Evolutionary conservation across 2,888 invertebrate species (phyloP).

Genomic region (Protonemura montana): DNA sequence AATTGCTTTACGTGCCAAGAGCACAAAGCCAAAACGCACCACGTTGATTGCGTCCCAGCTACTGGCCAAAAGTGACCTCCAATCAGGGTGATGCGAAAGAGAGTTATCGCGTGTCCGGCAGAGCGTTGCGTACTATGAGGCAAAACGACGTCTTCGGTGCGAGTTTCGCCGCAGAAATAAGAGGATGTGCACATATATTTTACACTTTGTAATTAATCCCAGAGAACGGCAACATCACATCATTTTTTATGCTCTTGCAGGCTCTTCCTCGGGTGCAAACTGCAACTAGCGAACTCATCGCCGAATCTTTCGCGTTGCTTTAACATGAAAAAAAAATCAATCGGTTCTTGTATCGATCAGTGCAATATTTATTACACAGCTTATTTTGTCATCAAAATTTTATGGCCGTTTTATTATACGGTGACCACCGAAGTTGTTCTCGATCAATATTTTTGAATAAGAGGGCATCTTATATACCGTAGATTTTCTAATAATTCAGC

Average conservation of each 20-base stretch:
- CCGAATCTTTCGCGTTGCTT: no score
- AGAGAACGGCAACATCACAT: no score
- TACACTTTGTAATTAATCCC: no score
- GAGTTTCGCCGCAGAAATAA: no score
- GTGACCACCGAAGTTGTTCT: constrained; percentile 14
- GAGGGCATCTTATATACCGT: background rate
- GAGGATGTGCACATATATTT: no score
- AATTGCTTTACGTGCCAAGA: constrained; percentile 12
- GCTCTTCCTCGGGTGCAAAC: no score
- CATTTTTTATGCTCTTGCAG: no score
- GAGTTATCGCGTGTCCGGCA: background rate
- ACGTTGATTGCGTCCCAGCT: background rate
- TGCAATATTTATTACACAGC: constrained; percentile 20
- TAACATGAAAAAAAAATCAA: background rate
- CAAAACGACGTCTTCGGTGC: no score
- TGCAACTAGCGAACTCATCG: no score
- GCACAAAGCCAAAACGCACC: background rate
- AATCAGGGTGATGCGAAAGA: background rate
- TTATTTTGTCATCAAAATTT: constrained; percentile 22
- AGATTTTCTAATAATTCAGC: constrained; percentile 14
- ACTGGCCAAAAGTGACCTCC: background rate
- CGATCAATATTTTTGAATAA: background rate
- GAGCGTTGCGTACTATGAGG: no score
- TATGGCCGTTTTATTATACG: background rate
- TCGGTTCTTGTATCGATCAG: background rate